These are phyloP conservation scores for Ostrea denselamellosa DNA, from an alignment of 1,140 invertebrate genomes.

Conservation along the genomic window DNA sequence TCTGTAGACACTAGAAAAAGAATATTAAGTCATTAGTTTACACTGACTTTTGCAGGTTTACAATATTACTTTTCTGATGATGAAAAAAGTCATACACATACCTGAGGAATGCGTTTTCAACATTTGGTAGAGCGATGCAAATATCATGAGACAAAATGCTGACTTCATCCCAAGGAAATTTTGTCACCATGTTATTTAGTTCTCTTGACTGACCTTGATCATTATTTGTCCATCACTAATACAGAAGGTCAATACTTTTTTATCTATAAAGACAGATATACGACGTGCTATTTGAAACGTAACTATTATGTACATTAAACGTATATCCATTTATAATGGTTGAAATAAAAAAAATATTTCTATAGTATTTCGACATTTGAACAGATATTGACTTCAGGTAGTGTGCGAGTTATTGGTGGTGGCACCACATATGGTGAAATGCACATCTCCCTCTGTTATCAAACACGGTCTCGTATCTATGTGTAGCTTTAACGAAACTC, in stretches of 20 bases:
- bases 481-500: not conserved
- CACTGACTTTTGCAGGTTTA: not conserved
- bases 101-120: constrained; percentile 2
- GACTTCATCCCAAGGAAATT: constrained; percentile 16
- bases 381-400: not conserved
- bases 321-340: too few species aligned
- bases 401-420: not conserved
- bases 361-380: not conserved
- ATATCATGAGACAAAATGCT: not conserved
- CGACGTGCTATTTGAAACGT: not conserved
- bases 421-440: not conserved
- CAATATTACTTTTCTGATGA: not conserved
- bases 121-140: not conserved
- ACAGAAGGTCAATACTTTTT: not conserved
- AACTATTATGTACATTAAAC: not conserved
- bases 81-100: not conserved
- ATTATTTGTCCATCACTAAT: not conserved
- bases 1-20: constrained; percentile 4
- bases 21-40: not conserved
- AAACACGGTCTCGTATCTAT: not conserved
- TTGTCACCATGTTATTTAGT: constrained; percentile 1
- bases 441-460: not conserved
- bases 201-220: not conserved
- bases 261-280: not conserved
- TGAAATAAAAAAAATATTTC: not conserved